These are phyloP conservation scores for Trichonephila clavata DNA, from an alignment of 1,140 invertebrate genomes.

Conservation along the genomic window DNA sequence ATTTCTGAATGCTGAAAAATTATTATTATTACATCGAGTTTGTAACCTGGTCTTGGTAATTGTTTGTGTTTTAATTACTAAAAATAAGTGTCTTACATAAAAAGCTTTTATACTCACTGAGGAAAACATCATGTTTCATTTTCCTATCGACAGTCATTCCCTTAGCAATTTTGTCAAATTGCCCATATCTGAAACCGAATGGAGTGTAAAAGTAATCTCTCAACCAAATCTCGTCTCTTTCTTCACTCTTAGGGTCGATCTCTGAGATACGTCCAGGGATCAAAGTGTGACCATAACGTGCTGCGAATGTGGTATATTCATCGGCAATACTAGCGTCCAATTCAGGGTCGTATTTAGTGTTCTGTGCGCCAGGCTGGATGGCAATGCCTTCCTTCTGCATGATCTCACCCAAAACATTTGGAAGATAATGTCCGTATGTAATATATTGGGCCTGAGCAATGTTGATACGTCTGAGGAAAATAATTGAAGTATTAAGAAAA, in stretches of 20 bases:
- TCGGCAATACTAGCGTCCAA: conserved; percentile 79
- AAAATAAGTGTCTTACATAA: no score
- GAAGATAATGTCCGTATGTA: conserved; percentile 83
- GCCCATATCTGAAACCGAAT: conserved; percentile 77
- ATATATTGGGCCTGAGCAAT: conserved; percentile 81
- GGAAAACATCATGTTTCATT: conserved; percentile 79
- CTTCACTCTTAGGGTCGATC: conserved; percentile 67
- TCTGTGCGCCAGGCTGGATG: conserved; percentile 5
- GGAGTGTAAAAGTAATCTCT: conserved; percentile 69
- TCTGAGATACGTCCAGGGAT: conserved; percentile 43
- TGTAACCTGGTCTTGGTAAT: no score
- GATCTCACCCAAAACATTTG: conserved; percentile 82
- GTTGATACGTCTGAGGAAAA: conserved; percentile 75
- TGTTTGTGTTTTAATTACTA: no score
- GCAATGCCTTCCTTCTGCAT: conserved; percentile 76
- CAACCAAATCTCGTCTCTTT: conserved; percentile 25
- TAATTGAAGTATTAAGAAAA: not conserved
- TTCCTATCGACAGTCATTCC: conserved; percentile 71
- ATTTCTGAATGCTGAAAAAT: no score
- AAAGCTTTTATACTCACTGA: conserved; percentile 82
- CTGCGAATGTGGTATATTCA: conserved; percentile 77
- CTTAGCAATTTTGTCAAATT: conserved; percentile 78
- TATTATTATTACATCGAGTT: no score
- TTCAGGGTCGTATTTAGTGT: conserved; percentile 66
- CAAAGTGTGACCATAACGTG: conserved; percentile 76